A percentile compares a stretch with the other conserved stretches of the same genome.
Evolutionary conservation across 2,888 invertebrate species (phyloP).

Genomic region (Selenia dentaria): DNA sequence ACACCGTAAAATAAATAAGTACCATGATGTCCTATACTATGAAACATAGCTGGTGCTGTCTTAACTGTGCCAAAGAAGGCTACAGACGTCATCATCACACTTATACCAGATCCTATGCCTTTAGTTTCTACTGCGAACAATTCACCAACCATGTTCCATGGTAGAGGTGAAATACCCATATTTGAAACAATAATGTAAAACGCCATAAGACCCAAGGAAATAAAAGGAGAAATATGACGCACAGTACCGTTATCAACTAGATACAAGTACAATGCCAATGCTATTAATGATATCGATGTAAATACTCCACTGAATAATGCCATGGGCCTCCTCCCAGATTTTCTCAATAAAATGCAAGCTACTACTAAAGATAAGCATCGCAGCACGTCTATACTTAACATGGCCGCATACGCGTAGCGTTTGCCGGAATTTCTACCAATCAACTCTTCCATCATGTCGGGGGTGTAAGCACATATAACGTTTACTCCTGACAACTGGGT

Average conservation of each 20-base stretch:
- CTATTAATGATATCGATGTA: slow-evolving; percentile 84
- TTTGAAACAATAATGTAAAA: slow-evolving; percentile 85
- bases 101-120: slow-evolving; percentile 88
- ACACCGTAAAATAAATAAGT: slow-evolving; percentile 87
- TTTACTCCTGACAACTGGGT: slow-evolving; percentile 89
- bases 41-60: slow-evolving; percentile 86
- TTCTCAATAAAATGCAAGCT: slow-evolving; percentile 85
- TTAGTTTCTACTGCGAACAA: slow-evolving; percentile 87
- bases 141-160: slow-evolving; percentile 91
- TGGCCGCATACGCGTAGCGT: slow-evolving; percentile 85
- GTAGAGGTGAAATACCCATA: slow-evolving; percentile 86
- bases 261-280: slow-evolving; percentile 78
- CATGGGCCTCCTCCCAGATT: slow-evolving; percentile 85
- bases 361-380: slow-evolving; percentile 84
- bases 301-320: slow-evolving; percentile 86
- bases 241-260: slow-evolving; percentile 52
- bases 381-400: slow-evolving; percentile 86
- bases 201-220: slow-evolving; percentile 80
- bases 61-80: slow-evolving; percentile 88
- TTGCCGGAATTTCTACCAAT: slow-evolving; percentile 74
- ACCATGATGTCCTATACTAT: slow-evolving; percentile 81
- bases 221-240: slow-evolving; percentile 54
- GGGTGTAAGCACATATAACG: slow-evolving; percentile 89
- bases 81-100: slow-evolving; percentile 87
- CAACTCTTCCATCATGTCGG: slow-evolving; percentile 86